Evolutionary conservation across 2,797 vertebrate species (phyloP).

Genomic region (Ispidina picta): DNA sequence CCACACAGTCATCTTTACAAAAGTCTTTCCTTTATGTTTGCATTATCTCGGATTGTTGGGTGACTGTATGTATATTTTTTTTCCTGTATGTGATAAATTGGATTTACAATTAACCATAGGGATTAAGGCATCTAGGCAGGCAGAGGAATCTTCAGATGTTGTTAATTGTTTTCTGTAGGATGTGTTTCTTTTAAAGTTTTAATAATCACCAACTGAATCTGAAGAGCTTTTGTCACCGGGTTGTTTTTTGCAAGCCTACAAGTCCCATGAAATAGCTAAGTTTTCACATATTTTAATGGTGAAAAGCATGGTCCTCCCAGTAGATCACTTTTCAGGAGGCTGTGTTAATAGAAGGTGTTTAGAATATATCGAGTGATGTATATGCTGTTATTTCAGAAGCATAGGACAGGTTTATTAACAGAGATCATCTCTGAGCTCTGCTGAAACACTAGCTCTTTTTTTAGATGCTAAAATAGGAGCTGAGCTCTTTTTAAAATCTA

Average conservation of each 20-base stretch:
- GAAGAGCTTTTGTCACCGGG: neutral
- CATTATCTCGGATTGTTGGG: conserved; percentile 31
- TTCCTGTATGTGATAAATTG: conserved; percentile 30
- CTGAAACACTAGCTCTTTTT: neutral
- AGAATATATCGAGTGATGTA: neutral
- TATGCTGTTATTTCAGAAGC: neutral
- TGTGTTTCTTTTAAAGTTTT: conserved; percentile 55
- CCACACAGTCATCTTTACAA: neutral
- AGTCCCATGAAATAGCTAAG: neutral
- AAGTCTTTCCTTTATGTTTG: conserved; percentile 21
- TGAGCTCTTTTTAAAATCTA: neutral
- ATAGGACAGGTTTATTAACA: neutral
- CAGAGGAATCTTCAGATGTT: conserved; percentile 34
- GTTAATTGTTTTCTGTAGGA: conserved; percentile 56
- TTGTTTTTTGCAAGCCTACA: conserved; percentile 4
- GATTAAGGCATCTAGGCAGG: conserved; percentile 55
- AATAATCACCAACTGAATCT: conserved; percentile 31
- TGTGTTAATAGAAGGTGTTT: neutral
- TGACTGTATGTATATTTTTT: neutral
- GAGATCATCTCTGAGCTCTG: neutral
- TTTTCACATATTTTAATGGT: neutral
- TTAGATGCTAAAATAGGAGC: neutral
- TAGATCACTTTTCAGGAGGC: neutral
- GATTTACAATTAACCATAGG: conserved; percentile 48
- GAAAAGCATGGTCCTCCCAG: neutral